phyloP scores from a whole-genome alignment of 2,113 vertebrate genomes.

The Indri indri region DNA sequence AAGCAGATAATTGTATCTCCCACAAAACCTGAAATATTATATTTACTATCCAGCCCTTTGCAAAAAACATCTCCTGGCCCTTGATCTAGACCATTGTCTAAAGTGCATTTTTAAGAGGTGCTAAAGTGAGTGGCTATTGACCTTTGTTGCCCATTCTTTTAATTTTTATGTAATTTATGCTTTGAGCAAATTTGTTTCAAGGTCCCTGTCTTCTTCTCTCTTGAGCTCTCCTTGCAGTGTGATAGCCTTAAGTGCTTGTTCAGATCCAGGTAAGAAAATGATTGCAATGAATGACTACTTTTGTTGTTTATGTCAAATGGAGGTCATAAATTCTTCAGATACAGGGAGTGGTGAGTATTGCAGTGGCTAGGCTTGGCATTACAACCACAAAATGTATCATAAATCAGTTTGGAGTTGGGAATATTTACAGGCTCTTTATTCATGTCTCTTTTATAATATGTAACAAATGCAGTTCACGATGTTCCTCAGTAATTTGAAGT shows the following conservation, averaged over 20 bases:
- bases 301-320: constrained; percentile 40
- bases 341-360: constrained; percentile 7
- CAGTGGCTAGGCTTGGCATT: background rate
- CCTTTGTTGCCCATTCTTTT: background rate
- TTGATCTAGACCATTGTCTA: background rate
- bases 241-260: background rate
- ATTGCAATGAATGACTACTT: constrained; percentile 26
- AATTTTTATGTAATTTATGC: background rate
- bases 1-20: background rate
- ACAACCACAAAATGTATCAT: constrained; percentile 10
- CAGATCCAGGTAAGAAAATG: background rate
- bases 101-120: background rate
- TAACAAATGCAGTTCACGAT: constrained; percentile 66
- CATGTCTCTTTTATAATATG: background rate
- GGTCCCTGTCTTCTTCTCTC: background rate
- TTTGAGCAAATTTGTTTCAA: constrained; percentile 5
- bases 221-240: background rate
- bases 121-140: background rate
- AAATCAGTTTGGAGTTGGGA: constrained; percentile 49
- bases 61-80: background rate
- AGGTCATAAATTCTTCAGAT: constrained; percentile 27
- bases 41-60: background rate
- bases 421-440: constrained; percentile 58
- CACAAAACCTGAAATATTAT: background rate
- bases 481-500: constrained; percentile 72